Base-by-base conservation (phyloP, 2,797 vertebrate genomes). In the Coregonus ussuriensis region DNA sequence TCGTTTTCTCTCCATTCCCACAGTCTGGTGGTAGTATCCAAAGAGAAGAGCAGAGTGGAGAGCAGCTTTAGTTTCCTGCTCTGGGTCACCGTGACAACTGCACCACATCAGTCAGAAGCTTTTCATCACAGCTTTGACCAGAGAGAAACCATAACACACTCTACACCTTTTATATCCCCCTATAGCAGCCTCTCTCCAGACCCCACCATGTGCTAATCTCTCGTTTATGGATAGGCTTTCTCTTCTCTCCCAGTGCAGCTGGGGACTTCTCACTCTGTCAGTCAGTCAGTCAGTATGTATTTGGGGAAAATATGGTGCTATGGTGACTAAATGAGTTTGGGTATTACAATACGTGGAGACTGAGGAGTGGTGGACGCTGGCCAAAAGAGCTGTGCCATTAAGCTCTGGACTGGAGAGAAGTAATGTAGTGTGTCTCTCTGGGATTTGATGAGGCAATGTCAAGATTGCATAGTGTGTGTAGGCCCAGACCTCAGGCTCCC, bases 81-180 rank as follows among this genome's bases (percentile, higher is more conserved):
- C 75, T 75, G 41, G 84, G 88, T 88, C 86, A 83, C 74, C 79
- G 81, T 74, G 81, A 93, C 93, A 94, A 94, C 91, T 94, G 93
- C 81, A 83, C 75, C 84, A 71, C 78, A 91, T 92, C 91, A 87
- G 83, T 91, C 91, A 93, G 78, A 87, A 77, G 86, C 83, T 85
- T 91, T 91, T 93, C 91, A 90, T 87, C 85, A 78, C 59, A 68
- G 71, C 52, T 79, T 81, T 62, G n/a, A 83, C 70, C 59, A 85
- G 82, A 80, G 70, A 80, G 83, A 79, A 89, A 84, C 81, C 81
- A 85, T 79, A 92, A 90, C 79, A 84, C 81, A 83, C 73, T 81
- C 73, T 47, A 76, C 41, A 67, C 79, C 59, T 51, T 35, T 75
- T 70, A 70, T 47, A 47, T 47, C 72, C 80, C 86, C 31, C 76